Conservation (phyloP, 53 echinoderm and acorn worm genomes). For the Temnopleurus reevesii region DNA sequence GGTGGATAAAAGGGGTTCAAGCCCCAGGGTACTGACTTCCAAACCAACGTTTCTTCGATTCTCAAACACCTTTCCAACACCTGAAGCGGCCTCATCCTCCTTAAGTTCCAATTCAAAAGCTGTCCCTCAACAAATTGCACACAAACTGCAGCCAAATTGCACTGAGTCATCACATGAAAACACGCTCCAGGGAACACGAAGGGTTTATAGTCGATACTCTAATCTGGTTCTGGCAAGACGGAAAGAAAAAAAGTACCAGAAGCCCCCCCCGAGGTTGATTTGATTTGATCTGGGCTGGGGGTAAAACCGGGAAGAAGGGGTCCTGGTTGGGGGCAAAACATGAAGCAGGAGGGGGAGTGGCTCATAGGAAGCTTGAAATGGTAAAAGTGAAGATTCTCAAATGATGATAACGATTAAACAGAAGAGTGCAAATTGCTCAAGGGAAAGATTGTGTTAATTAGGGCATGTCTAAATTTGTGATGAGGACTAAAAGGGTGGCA, state of each 20-base stretch:
- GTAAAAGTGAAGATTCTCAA: not conserved
- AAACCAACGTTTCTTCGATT: constrained; percentile 18
- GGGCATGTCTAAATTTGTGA: constrained; percentile 13
- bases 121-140: constrained; percentile 26
- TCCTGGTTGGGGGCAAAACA: not conserved
- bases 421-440: not conserved
- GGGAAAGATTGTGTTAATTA: constrained; percentile 11
- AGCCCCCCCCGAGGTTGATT: constrained; percentile 44
- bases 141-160: constrained; percentile 41
- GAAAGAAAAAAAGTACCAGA: constrained; percentile 3
- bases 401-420: not conserved
- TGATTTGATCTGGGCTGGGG: constrained; percentile 14
- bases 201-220: constrained; percentile 50
- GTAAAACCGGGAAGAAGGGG: not conserved
- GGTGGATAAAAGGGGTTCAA: constrained; percentile 19
- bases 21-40: constrained; percentile 34
- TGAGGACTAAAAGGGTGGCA: not conserved
- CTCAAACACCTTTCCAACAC: not conserved
- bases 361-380: not conserved
- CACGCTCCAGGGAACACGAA: not conserved
- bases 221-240: constrained; percentile 13
- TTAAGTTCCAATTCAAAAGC: not conserved
- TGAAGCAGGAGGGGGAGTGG: not conserved
- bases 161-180: constrained; percentile 54
- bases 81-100: constrained; percentile 16